phyloP scores from a whole-genome alignment of 2,797 vertebrate genomes.

The Clarias laeviceps region DNA sequence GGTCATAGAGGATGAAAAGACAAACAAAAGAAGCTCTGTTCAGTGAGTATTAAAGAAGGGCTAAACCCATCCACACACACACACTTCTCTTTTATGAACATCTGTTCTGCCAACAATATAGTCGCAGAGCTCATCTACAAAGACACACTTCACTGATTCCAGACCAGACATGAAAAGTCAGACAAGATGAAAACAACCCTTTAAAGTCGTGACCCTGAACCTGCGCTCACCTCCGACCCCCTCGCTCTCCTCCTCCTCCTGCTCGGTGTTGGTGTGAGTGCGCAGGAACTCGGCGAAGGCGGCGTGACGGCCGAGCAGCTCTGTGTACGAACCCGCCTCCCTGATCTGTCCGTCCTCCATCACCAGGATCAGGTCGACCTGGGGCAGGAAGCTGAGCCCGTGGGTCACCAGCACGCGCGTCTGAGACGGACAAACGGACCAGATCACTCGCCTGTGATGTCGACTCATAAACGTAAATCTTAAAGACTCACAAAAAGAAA shows the following conservation, averaged over 20 bases:
- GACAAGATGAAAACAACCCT: not conserved
- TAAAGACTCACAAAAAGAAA: too few relatives aligned
- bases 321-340: slow-evolving; percentile 90
- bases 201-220: not conserved
- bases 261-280: slow-evolving; percentile 81
- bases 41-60: not conserved
- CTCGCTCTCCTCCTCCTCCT: slow-evolving; percentile 61
- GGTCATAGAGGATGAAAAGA: not conserved
- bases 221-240: slow-evolving; percentile 66
- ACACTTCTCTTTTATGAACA: too few relatives aligned
- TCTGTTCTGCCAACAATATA: not conserved
- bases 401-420: slow-evolving; percentile 86
- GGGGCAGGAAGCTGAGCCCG: slow-evolving; percentile 86
- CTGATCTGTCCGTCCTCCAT: slow-evolving; percentile 90
- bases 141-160: not conserved
- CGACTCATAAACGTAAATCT: too few relatives aligned
- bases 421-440: slow-evolving; percentile 66
- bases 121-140: not conserved
- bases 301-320: slow-evolving; percentile 80
- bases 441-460: not conserved
- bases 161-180: not conserved
- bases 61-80: not conserved
- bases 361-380: slow-evolving; percentile 86
- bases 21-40: not conserved
- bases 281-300: slow-evolving; percentile 83